These are phyloP conservation scores for Calcarius lapponicus DNA, from an alignment of 2,797 vertebrate genomes.

Conservation along the genomic window DNA sequence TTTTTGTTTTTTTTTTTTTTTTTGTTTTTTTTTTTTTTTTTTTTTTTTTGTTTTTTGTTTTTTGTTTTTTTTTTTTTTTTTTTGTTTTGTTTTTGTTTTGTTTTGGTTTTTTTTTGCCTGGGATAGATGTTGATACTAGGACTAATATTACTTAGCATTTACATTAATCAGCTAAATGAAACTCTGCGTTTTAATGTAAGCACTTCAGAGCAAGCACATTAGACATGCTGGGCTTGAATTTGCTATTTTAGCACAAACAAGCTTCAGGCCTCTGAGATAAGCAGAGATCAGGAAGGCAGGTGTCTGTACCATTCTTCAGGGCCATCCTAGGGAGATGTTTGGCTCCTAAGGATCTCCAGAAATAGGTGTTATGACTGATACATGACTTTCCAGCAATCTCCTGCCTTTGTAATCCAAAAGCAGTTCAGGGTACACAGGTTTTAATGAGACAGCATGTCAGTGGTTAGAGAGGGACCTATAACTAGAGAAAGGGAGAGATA, in stretches of 20 bases:
- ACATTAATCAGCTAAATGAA: not conserved
- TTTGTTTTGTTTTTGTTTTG: too few species aligned
- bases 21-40: too few species aligned
- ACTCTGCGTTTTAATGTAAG: not conserved
- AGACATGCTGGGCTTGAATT: not conserved
- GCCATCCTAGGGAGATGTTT: not conserved
- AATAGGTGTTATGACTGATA: not conserved
- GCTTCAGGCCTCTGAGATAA: not conserved
- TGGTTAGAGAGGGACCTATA: not conserved
- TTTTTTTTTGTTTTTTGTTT: too few species aligned
- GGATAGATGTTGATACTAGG: not conserved
- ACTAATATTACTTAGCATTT: not conserved
- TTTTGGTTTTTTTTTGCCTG: not conserved
- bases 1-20: too few species aligned
- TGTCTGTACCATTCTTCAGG: not conserved
- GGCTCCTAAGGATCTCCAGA: not conserved
- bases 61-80: too few species aligned
- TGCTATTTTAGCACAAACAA: not conserved
- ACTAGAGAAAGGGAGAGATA: not conserved
- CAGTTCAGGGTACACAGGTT: not conserved
- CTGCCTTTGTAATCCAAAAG: not conserved
- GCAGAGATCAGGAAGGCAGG: not conserved
- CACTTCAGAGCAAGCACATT: not conserved
- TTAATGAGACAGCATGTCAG: not conserved
- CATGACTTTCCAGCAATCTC: not conserved